Evolutionary conservation across 1,140 invertebrate species (phyloP).

Genomic region (Drosophila erecta): DNA sequence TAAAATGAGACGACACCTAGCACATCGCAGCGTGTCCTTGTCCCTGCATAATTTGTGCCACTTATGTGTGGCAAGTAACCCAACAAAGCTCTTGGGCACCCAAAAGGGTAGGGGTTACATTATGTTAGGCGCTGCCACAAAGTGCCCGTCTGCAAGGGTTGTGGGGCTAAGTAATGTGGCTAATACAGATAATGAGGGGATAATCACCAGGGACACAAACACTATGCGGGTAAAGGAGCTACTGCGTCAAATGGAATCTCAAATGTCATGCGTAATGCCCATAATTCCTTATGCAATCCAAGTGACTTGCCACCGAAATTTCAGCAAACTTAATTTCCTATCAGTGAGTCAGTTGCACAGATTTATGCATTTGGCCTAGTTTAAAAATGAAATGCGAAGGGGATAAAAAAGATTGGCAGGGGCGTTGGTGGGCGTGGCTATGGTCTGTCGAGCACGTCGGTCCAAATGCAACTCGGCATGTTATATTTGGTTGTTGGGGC

Average conservation of each 20-base stretch:
- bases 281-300: constrained; percentile 22
- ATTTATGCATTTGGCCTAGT: constrained; percentile 57
- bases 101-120: constrained; percentile 43
- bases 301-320: constrained; percentile 31
- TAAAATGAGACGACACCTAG: constrained; percentile 50
- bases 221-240: constrained; percentile 1
- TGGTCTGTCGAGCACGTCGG: constrained; percentile 47
- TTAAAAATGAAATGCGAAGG: constrained; percentile 42
- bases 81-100: neutral
- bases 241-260: neutral
- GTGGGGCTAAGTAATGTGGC: constrained; percentile 45
- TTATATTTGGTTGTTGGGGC: constrained; percentile 60
- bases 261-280: too few species aligned
- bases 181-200: constrained; percentile 41
- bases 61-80: constrained; percentile 20
- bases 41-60: constrained; percentile 41
- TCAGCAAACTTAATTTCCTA: constrained; percentile 31
- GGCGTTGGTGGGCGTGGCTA: constrained; percentile 20
- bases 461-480: constrained; percentile 49
- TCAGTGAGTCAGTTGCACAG: constrained; percentile 36
- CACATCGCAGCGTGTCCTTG: constrained; percentile 8
- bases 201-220: constrained; percentile 35
- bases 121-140: constrained; percentile 38
- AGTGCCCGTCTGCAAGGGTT: constrained; percentile 30
- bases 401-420: neutral